phyloP scores from a whole-genome alignment of 2,113 vertebrate genomes.

The Tricholaema leucomelas region DNA sequence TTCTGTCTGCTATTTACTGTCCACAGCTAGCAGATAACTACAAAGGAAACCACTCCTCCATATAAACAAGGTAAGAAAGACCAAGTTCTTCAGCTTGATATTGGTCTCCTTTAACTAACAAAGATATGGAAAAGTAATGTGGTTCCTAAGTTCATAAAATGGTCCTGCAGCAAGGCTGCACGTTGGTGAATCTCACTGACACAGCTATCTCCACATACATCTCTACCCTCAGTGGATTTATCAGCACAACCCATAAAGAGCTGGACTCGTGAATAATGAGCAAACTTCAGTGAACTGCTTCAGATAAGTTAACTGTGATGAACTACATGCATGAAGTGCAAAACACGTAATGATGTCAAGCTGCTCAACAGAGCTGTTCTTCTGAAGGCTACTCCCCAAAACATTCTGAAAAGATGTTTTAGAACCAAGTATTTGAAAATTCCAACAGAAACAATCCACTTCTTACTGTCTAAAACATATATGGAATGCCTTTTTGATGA shows the following conservation, averaged over 20 bases:
- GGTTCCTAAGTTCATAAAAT: background rate
- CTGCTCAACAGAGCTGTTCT: background rate
- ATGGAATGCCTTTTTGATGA: background rate
- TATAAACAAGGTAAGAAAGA: background rate
- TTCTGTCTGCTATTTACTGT: background rate
- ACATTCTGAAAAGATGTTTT: background rate
- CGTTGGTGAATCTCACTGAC: background rate
- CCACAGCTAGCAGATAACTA: background rate
- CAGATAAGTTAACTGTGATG: background rate
- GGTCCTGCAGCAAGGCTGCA: background rate
- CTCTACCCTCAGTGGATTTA: background rate
- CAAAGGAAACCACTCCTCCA: background rate
- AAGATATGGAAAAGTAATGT: accelerated
- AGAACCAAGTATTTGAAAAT: background rate
- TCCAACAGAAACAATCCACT: background rate
- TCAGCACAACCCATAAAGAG: accelerated
- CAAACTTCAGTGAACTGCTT: background rate
- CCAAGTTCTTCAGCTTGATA: background rate
- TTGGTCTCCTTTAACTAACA: background rate
- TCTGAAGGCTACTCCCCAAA: background rate
- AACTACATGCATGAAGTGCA: background rate
- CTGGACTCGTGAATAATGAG: background rate
- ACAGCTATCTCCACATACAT: background rate
- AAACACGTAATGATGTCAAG: background rate
- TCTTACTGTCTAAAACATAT: background rate